Conservation (phyloP, 2,113 vertebrate species). For the Paralichthys olivaceus region DNA sequence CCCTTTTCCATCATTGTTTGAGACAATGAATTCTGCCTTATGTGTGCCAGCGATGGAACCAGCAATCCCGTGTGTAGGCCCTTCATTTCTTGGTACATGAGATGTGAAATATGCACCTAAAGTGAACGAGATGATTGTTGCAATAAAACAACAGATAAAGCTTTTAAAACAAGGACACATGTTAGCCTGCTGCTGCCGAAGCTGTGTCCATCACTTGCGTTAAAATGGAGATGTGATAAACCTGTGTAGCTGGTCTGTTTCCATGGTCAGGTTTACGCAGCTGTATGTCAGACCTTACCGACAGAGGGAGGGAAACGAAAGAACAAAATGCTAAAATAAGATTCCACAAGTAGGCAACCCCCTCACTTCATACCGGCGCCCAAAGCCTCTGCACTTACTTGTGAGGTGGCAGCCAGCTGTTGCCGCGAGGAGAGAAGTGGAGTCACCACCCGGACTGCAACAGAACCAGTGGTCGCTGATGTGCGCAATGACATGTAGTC, state of each 20-base stretch:
- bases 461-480: not conserved
- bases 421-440: conserved; percentile 53
- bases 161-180: not conserved
- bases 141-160: not conserved
- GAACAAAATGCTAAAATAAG: not conserved
- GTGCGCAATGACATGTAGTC: not conserved
- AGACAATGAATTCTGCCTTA: conserved; percentile 44
- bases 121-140: fast-evolving
- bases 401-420: conserved; percentile 67
- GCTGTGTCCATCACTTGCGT: not conserved
- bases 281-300: not conserved
- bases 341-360: conserved; percentile 11
- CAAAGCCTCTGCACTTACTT: conserved; percentile 40
- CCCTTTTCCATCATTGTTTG: conserved; percentile 65
- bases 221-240: conserved; percentile 24
- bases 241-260: conserved; percentile 1
- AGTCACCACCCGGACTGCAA: conserved; percentile 33
- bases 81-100: not conserved
- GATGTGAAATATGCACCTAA: not conserved
- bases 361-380: not conserved
- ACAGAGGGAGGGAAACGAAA: not conserved
- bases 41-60: not conserved
- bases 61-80: not conserved
- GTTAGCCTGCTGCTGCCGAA: not conserved
- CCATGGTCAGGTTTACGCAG: conserved; percentile 37